phyloP scores from a whole-genome alignment of 2,113 vertebrate genomes.

The Butorides virescens region DNA sequence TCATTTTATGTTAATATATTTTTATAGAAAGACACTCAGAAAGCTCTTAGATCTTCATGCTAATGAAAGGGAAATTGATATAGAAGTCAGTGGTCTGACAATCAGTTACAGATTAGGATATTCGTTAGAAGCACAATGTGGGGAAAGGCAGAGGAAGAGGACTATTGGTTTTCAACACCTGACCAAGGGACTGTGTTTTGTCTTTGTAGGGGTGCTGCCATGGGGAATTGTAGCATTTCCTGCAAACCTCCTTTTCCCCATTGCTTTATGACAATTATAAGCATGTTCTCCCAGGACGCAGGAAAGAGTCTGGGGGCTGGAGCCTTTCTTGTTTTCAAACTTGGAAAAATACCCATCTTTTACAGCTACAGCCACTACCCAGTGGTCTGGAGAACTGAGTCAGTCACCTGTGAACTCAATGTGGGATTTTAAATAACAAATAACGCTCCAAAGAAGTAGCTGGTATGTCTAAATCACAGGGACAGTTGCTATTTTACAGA shows the following conservation, averaged over 20 bases:
- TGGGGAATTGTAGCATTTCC: constrained; percentile 16
- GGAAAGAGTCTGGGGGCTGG: neutral
- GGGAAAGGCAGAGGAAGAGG: neutral
- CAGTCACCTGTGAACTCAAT: neutral
- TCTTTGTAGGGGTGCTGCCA: neutral
- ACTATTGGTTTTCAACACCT: neutral
- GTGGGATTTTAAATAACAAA: neutral
- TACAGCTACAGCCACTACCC: neutral
- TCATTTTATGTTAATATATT: constrained; percentile 7
- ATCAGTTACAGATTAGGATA: neutral
- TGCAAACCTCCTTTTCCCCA: neutral
- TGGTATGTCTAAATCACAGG: neutral
- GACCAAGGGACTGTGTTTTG: neutral
- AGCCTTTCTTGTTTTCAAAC: neutral
- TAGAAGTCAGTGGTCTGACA: neutral
- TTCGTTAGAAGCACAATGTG: neutral
- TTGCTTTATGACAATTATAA: neutral
- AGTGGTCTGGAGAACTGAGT: neutral
- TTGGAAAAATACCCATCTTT: neutral
- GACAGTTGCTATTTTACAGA: neutral
- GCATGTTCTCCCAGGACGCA: neutral
- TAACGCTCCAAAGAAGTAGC: neutral
- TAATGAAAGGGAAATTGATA: neutral
- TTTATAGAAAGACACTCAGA: neutral
- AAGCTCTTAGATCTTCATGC: neutral